Conservation (phyloP, 1,140 invertebrate species). For the Megathymus violae region DNA sequence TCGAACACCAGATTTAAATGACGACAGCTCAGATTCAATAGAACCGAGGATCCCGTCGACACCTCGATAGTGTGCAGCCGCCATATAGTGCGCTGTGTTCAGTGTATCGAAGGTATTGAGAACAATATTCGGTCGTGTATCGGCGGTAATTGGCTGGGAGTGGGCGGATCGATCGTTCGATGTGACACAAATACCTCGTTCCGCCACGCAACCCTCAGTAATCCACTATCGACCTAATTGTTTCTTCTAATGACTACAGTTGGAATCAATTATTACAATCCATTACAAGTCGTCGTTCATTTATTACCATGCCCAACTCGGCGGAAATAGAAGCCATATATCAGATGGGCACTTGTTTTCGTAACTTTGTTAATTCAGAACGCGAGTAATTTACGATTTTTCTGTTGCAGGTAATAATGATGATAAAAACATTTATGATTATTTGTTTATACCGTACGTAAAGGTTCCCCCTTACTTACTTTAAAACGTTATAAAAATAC, state of each 20-base stretch:
- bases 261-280: slow-evolving; percentile 64
- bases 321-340: slow-evolving; percentile 34
- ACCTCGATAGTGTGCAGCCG: slow-evolving; percentile 17
- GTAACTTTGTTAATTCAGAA: slow-evolving; percentile 16
- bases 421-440: slow-evolving; percentile 19
- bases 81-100: slow-evolving; percentile 18
- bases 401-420: neutral
- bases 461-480: no score
- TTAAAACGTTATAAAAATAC: no score
- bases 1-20: slow-evolving; percentile 2
- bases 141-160: slow-evolving; percentile 71
- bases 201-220: slow-evolving; percentile 66
- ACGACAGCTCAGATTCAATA: slow-evolving; percentile 8
- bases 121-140: slow-evolving; percentile 73
- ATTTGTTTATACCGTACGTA: neutral
- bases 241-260: slow-evolving; percentile 71
- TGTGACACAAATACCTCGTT: slow-evolving; percentile 75
- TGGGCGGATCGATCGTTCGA: slow-evolving; percentile 70
- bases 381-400: slow-evolving; percentile 7
- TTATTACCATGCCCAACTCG: slow-evolving; percentile 50
- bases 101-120: slow-evolving; percentile 48
- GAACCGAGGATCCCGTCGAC: slow-evolving; percentile 7
- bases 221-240: slow-evolving; percentile 78
- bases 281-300: slow-evolving; percentile 56
- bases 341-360: slow-evolving; percentile 16